Percentiles rank a stretch among this genome's conserved stretches.
Evolutionary conservation across 1,140 invertebrate genomes (phyloP).

Genomic region (Sweltsa coloradensis): DNA sequence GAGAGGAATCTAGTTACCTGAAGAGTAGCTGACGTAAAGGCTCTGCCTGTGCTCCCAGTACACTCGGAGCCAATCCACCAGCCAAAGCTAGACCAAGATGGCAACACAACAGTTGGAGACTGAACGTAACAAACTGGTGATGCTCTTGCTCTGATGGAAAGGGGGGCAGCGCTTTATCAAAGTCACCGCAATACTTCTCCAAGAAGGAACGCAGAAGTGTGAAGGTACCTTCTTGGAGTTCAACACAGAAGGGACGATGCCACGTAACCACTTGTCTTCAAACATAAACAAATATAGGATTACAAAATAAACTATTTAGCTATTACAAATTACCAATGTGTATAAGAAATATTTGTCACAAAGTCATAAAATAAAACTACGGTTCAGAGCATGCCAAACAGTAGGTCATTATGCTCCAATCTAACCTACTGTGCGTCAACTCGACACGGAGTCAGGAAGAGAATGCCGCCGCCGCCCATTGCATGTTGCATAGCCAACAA

Average conservation of each 20-base stretch:
- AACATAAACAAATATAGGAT: too few relatives aligned
- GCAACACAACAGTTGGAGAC: conserved; percentile 41
- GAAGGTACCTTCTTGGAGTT: conserved; percentile 48
- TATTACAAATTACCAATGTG: too few relatives aligned
- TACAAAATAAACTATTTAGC: too few relatives aligned
- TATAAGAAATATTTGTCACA: too few relatives aligned
- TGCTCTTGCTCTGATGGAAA: too few relatives aligned
- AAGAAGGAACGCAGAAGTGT: conserved; percentile 40
- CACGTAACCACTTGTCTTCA: conserved; percentile 38
- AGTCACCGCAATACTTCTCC: conserved; percentile 41
- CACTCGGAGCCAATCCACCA: conserved; percentile 32
- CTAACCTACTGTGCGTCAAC: too few relatives aligned
- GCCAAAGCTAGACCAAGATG: conserved; percentile 44
- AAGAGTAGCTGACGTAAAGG: conserved; percentile 43
- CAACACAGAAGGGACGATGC: conserved; percentile 48
- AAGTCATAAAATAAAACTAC: too few relatives aligned
- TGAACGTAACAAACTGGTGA: conserved; percentile 43
- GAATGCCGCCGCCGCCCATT: too few relatives aligned
- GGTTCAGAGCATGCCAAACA: too few relatives aligned
- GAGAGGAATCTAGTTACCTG: conserved; percentile 22
- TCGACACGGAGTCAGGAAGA: too few relatives aligned
- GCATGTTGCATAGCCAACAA: too few relatives aligned
- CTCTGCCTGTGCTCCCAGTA: conserved; percentile 38
- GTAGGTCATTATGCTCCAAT: too few relatives aligned
- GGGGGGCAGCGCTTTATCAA: conserved; percentile 35